Base-by-base conservation (phyloP, 1,140 invertebrate genomes). In the Aphis craccivora region DNA sequence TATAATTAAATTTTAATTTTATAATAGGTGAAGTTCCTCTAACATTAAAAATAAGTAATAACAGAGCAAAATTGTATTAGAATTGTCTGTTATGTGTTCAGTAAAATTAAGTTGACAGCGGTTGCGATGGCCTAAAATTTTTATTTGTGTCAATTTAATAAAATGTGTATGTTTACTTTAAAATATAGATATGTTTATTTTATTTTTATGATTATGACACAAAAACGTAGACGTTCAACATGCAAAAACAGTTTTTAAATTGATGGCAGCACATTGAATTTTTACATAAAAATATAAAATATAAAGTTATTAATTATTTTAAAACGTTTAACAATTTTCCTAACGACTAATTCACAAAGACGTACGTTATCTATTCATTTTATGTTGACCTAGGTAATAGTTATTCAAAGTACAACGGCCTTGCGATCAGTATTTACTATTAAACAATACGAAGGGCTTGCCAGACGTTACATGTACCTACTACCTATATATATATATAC, bases 311-410 rank as follows among this genome's bases (percentile, higher is more conserved):
- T 11, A 45, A 51, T 20, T 20, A 76, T 14, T 76, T 76, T 76
- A 35, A 76, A 76, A 76, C 60, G 5, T 35, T 35, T 35, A 76
- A n/a, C 4, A 76, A 76, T n/a, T n/a, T 76, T n/a, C 6, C 11
- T 18, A 35, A 76, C n/a, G 22, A 53, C 53, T 53, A 76, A 76
- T 76, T 76, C n/a, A n/a, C n/a, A 76, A 76, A 30, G 60, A 76
- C n/a, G 60, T 14, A 76, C 30, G 4, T n/a, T 30, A 35, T 76
- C 30, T n/a, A 76, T 76, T 76, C 0, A 76, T 76, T 37, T 86
- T 86, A 86, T 45, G 25, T 86, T 86, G 45, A 88, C 86, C 30
- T 88, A 88, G 45, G 87, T 51, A 51, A 53, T 30, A 48, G 87
- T 88, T 37, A 88, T 53, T 88, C 48, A 30, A 86, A 35, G 45